phyloP scores from a whole-genome alignment of 1,140 invertebrate species.

The Argopecten irradians region DNA sequence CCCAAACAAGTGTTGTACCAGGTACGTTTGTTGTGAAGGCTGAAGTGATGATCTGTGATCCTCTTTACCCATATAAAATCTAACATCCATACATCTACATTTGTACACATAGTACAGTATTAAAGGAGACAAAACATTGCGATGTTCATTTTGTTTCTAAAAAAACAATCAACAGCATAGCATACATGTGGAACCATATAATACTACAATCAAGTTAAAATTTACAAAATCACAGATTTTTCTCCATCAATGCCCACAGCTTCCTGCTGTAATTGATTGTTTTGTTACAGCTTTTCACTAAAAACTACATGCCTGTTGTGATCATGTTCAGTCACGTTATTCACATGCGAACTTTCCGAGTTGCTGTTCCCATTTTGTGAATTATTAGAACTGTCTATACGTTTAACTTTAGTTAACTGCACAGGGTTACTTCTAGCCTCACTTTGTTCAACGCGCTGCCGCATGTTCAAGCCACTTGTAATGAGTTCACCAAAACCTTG shows the following conservation, averaged over 20 bases:
- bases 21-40: too few relatives aligned
- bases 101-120: too few relatives aligned
- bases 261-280: background rate
- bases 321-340: slow-evolving; percentile 28
- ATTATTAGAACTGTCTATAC: slow-evolving; percentile 31
- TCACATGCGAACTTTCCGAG: background rate
- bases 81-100: too few relatives aligned
- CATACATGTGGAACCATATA: too few relatives aligned
- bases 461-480: slow-evolving; percentile 98
- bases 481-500: slow-evolving; percentile 98
- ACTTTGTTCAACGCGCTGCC: slow-evolving; percentile 60
- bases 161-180: too few relatives aligned
- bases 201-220: background rate
- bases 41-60: too few relatives aligned
- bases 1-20: too few relatives aligned
- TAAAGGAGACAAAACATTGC: too few relatives aligned
- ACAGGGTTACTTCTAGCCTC: slow-evolving; percentile 51
- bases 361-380: background rate
- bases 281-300: slow-evolving; percentile 41
- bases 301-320: slow-evolving; percentile 46
- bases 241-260: background rate
- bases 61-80: too few relatives aligned
- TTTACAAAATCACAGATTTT: background rate
- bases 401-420: slow-evolving; percentile 63
- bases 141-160: too few relatives aligned